Evolutionary conservation across 1,140 invertebrate species (phyloP).

Genomic region (Atopsyche davidsoni): DNA sequence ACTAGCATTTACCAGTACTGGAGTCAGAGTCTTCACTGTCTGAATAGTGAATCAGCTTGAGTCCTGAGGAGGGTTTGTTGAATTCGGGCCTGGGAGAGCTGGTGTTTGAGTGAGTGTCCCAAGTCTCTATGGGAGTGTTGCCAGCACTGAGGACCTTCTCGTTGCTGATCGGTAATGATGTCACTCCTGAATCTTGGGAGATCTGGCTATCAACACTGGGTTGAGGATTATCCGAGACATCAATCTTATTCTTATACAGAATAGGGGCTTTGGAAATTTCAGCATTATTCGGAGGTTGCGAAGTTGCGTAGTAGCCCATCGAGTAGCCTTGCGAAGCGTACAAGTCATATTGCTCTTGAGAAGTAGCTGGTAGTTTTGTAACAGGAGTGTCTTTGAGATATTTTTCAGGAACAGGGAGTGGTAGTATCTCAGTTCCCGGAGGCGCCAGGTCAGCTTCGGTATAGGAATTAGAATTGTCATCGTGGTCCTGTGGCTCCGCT

Average conservation of each 20-base stretch:
- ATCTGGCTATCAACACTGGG: too few relatives aligned
- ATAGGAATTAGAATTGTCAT: conserved; percentile 28
- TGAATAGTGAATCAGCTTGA: conserved; percentile 54
- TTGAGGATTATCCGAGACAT: too few relatives aligned
- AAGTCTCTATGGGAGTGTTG: conserved; percentile 7
- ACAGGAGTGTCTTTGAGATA: background rate
- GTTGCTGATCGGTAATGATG: conserved; percentile 4
- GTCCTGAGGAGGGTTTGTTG: conserved; percentile 40
- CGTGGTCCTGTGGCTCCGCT: conserved; percentile 26
- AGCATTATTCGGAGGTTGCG: conserved; percentile 29
- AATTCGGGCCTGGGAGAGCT: conserved; percentile 24
- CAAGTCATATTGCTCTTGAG: background rate
- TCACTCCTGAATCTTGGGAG: background rate
- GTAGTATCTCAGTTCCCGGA: conserved; percentile 38
- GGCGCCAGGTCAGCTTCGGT: conserved; percentile 36
- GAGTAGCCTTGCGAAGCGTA: conserved; percentile 3
- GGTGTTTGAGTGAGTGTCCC: conserved; percentile 11
- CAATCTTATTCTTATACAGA: conserved; percentile 31
- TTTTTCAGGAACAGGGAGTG: conserved; percentile 15
- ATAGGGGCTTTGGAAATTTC: conserved; percentile 36
- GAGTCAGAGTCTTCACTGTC: conserved; percentile 47
- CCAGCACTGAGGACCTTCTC: conserved; percentile 7
- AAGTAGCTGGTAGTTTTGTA: background rate
- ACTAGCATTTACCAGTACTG: conserved; percentile 26
- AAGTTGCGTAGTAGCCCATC: conserved; percentile 10